Conservation (phyloP, 2,888 invertebrate species). For the Teleogryllus oceanicus region DNA sequence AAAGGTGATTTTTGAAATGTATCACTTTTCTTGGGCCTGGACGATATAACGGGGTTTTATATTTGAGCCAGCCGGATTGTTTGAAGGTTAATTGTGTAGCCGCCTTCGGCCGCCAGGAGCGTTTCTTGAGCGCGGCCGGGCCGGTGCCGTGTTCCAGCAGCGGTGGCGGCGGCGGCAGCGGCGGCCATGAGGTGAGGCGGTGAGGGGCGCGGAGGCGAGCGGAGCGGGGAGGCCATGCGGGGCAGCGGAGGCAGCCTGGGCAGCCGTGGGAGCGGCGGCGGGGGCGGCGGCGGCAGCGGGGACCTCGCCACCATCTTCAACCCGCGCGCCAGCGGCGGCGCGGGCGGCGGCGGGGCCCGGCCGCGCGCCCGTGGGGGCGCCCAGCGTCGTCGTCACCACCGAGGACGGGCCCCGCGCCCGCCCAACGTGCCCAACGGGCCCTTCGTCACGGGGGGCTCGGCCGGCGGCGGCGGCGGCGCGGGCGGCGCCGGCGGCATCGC, state of each 20-base stretch:
- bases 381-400: constrained; percentile 67
- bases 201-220: too few species aligned
- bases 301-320: constrained; percentile 80
- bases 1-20: too few species aligned
- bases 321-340: constrained; percentile 52
- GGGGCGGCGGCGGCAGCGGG: constrained; percentile 53
- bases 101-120: too few species aligned
- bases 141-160: too few species aligned
- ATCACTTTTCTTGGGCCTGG: too few species aligned
- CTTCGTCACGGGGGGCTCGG: constrained; percentile 32
- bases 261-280: background rate
- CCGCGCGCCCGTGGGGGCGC: constrained; percentile 57
- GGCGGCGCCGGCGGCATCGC: background rate
- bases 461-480: constrained; percentile 4
- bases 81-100: too few species aligned
- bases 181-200: too few species aligned
- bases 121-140: too few species aligned
- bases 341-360: background rate
- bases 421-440: constrained; percentile 42
- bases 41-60: too few species aligned
- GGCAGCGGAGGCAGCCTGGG: background rate
- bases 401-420: constrained; percentile 48
- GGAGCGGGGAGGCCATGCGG: background rate
- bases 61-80: too few species aligned
- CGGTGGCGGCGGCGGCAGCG: too few species aligned